Percentiles rank a stretch among this genome's conserved stretches.
phyloP scores from a whole-genome alignment of 1,140 invertebrate genomes.

The Teleopsis dalmanni region DNA sequence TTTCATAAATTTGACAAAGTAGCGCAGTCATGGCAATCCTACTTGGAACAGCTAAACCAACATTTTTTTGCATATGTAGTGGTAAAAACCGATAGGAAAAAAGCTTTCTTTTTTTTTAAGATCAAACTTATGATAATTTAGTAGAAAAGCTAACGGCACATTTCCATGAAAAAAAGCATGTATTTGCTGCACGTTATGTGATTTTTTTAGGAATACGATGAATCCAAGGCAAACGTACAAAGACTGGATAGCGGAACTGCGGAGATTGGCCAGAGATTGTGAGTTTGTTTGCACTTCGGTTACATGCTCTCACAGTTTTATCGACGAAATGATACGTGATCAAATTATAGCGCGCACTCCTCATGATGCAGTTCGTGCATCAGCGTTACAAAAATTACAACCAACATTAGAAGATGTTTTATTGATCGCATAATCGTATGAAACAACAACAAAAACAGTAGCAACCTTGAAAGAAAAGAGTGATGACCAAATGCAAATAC shows the following conservation, averaged over 20 bases:
- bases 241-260: not conserved
- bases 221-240: not conserved
- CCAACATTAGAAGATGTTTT: not conserved
- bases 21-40: no score
- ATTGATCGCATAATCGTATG: not conserved
- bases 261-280: not conserved
- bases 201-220: no score
- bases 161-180: no score
- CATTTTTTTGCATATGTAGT: no score
- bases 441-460: slow-evolving; percentile 6
- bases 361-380: slow-evolving; percentile 7
- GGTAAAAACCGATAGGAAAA: no score
- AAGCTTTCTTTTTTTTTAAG: no score
- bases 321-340: slow-evolving; percentile 15
- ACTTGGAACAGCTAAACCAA: no score
- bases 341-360: slow-evolving; percentile 3
- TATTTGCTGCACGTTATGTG: not conserved
- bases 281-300: not conserved
- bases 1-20: no score
- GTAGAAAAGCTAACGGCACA: no score
- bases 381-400: slow-evolving; percentile 5
- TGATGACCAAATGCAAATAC: not conserved
- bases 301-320: slow-evolving; percentile 3
- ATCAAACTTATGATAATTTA: no score
- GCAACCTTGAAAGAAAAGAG: slow-evolving; percentile 2